Conservation (phyloP, 2,797 vertebrate genomes). For the Loriculus beryllinus region DNA sequence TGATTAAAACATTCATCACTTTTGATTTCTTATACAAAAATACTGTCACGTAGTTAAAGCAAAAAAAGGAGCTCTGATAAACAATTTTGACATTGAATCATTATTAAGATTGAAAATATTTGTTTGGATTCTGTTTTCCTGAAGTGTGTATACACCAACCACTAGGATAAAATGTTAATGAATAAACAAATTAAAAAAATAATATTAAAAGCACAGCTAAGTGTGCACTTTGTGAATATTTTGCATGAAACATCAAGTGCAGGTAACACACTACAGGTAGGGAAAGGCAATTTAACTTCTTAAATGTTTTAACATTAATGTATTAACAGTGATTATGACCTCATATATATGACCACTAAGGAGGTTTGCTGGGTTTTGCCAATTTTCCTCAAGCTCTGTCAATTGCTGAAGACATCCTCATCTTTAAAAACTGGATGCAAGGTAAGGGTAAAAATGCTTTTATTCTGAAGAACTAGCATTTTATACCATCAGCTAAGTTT, state of each 20-base stretch:
- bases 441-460: neutral
- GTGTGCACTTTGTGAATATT: neutral
- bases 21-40: neutral
- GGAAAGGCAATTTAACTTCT: neutral
- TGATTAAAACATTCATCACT: neutral
- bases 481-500: neutral
- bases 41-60: neutral
- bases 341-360: neutral
- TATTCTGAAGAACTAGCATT: neutral
- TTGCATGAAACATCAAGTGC: neutral
- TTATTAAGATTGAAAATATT: neutral
- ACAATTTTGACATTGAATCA: neutral
- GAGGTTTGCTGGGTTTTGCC: neutral
- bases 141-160: neutral
- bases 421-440: neutral
- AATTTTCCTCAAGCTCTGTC: neutral
- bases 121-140: neutral
- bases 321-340: neutral
- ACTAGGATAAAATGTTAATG: neutral
- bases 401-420: neutral
- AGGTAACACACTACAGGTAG: neutral
- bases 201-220: neutral
- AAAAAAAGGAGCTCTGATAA: neutral
- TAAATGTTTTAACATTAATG: neutral
- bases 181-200: neutral